Evolutionary conservation across 2,113 vertebrate genomes (phyloP).

Genomic region (Pagrus major): DNA sequence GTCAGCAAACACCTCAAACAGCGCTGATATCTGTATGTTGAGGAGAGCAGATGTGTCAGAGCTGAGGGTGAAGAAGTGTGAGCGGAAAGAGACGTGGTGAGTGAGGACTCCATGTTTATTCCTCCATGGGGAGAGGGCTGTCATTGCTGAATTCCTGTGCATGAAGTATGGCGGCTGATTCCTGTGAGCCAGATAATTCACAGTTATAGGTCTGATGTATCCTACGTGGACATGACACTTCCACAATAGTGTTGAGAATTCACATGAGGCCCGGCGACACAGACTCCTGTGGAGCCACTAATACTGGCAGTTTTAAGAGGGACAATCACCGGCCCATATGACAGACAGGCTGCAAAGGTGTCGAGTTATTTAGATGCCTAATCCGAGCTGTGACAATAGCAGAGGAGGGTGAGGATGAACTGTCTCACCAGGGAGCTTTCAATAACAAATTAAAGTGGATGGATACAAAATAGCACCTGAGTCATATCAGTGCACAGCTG

Average conservation of each 20-base stretch:
- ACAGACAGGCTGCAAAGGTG: constrained; percentile 34
- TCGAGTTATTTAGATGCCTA: constrained; percentile 38
- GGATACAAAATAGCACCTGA: constrained; percentile 1
- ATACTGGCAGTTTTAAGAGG: constrained; percentile 35
- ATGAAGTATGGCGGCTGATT: constrained; percentile 81
- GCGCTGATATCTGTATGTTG: constrained; percentile 26
- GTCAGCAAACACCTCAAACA: constrained; percentile 48
- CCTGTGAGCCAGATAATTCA: constrained; percentile 75
- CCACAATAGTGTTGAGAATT: constrained; percentile 53
- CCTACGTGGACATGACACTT: constrained; percentile 51
- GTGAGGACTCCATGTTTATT: constrained; percentile 81
- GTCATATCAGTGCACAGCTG: background rate
- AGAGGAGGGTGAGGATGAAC: constrained; percentile 29
- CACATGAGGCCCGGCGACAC: constrained; percentile 11
- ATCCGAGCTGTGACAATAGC: constrained; percentile 46
- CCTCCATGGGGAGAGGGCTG: constrained; percentile 80
- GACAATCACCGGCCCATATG: constrained; percentile 9
- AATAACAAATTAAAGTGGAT: constrained; percentile 34
- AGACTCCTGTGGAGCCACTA: constrained; percentile 39
- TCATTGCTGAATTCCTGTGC: constrained; percentile 81
- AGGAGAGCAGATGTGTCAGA: constrained; percentile 33
- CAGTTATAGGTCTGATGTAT: constrained; percentile 61
- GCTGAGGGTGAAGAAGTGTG: constrained; percentile 46
- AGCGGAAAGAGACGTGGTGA: constrained; percentile 62
- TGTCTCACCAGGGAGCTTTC: constrained; percentile 33